phyloP scores from a whole-genome alignment of 1,140 invertebrate genomes.

The Mycetomoellerius zeteki region DNA sequence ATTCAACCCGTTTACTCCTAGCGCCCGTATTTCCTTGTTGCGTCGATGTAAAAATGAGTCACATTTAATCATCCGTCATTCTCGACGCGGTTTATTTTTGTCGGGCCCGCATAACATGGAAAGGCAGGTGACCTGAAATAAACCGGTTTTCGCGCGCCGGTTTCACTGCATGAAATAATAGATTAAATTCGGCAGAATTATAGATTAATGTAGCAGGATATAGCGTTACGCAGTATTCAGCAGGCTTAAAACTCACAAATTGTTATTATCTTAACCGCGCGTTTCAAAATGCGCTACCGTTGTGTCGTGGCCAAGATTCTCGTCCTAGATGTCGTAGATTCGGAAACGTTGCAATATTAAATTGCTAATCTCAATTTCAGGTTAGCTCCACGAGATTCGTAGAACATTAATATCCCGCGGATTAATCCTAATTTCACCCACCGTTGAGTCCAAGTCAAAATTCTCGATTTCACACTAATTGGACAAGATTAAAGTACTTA shows the following conservation, averaged over 20 bases:
- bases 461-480: neutral
- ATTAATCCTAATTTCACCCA: slow-evolving; percentile 3
- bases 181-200: slow-evolving; percentile 47
- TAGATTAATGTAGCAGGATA: slow-evolving; percentile 25
- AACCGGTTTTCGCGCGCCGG: slow-evolving; percentile 29
- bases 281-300: slow-evolving; percentile 14
- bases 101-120: neutral
- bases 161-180: slow-evolving; percentile 22
- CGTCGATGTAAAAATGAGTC: slow-evolving; percentile 35
- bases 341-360: slow-evolving; percentile 16
- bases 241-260: slow-evolving; percentile 14
- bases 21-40: slow-evolving; percentile 20
- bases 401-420: slow-evolving; percentile 3
- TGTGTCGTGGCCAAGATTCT: neutral
- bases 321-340: neutral
- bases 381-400: slow-evolving; percentile 4
- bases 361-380: slow-evolving; percentile 17
- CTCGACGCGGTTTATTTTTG: slow-evolving; percentile 28
- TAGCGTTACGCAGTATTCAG: slow-evolving; percentile 7
- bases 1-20: slow-evolving; percentile 17
- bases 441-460: slow-evolving; percentile 6
- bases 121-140: slow-evolving; percentile 59
- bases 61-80: slow-evolving; percentile 45
- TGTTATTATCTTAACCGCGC: slow-evolving; percentile 28
- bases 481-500: neutral